A percentile compares a stretch with the other conserved stretches of the same genome.
These are phyloP conservation scores for Apogon hyalosoma DNA, from an alignment of 2,797 vertebrate species.

Conservation along the genomic window DNA sequence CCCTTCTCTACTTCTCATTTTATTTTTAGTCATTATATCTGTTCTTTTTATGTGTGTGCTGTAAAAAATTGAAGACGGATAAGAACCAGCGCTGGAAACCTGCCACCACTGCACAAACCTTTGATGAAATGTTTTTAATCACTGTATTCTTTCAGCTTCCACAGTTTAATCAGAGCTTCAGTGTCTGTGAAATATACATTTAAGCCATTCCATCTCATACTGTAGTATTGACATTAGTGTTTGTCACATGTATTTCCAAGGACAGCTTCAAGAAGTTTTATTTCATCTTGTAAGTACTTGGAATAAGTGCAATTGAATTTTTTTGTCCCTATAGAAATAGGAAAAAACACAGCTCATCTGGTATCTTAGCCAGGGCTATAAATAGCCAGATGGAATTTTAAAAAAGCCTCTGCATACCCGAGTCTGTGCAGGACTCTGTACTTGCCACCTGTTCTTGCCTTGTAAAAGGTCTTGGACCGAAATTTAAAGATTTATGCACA, in stretches of 20 bases:
- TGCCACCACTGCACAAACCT: background rate
- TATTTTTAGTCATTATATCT: background rate
- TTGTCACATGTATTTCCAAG: slow-evolving; percentile 8
- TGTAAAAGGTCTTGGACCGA: no score
- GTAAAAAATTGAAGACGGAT: background rate
- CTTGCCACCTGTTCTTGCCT: no score
- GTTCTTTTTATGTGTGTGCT: background rate
- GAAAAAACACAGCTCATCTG: no score
- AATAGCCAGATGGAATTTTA: no score
- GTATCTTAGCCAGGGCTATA: no score
- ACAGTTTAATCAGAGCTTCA: background rate
- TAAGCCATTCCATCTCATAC: background rate
- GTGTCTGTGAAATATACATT: background rate
- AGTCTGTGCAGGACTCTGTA: no score
- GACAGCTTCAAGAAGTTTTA: slow-evolving; percentile 1
- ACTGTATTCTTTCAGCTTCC: background rate
- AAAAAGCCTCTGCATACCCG: no score
- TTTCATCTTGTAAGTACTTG: slow-evolving; percentile 1
- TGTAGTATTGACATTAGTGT: background rate
- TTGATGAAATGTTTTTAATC: background rate
- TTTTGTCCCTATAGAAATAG: background rate
- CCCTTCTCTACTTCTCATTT: background rate
- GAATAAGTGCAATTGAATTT: slow-evolving; percentile 8
- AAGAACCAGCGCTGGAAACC: background rate
- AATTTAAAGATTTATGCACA: no score